Evolutionary conservation across 2,888 invertebrate species (phyloP).

Genomic region (Rugalucina vietnamica): DNA sequence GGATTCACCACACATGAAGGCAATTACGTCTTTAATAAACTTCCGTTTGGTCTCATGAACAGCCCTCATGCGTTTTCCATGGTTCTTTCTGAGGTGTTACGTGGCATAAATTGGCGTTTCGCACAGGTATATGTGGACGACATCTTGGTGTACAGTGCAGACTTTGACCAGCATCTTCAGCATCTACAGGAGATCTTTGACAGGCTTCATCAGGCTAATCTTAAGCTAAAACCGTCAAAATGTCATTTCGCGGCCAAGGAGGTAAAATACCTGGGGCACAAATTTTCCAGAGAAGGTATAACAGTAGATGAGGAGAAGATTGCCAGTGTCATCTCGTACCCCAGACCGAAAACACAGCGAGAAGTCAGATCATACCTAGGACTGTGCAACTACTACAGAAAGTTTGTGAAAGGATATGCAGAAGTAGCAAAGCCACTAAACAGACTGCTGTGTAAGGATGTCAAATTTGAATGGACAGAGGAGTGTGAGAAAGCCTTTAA

Average conservation of each 20-base stretch:
- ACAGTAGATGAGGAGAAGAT: slow-evolving; percentile 47
- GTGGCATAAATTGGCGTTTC: slow-evolving; percentile 59
- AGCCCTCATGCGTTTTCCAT: slow-evolving; percentile 44
- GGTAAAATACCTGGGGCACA: slow-evolving; percentile 60
- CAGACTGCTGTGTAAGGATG: slow-evolving; percentile 38
- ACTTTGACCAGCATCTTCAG: slow-evolving; percentile 53
- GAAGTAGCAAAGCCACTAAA: slow-evolving; percentile 52
- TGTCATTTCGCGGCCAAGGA: slow-evolving; percentile 52
- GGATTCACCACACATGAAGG: slow-evolving; percentile 57
- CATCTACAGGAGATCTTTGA: slow-evolving; percentile 54
- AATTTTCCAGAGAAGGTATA: slow-evolving; percentile 54
- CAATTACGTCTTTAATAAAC: slow-evolving; percentile 46
- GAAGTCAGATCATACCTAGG: slow-evolving; percentile 54
- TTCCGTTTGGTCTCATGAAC: slow-evolving; percentile 62
- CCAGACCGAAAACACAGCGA: slow-evolving; percentile 42
- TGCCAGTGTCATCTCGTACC: slow-evolving; percentile 22
- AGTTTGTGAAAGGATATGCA: slow-evolving; percentile 49
- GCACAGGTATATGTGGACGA: slow-evolving; percentile 65
- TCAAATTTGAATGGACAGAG: slow-evolving; percentile 47
- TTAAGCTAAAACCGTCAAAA: slow-evolving; percentile 58
- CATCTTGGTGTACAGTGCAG: slow-evolving; percentile 43
- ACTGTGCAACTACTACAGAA: slow-evolving; percentile 47
- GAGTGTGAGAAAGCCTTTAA: slow-evolving; percentile 41
- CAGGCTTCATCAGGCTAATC: slow-evolving; percentile 49
- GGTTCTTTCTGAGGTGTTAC: slow-evolving; percentile 55